phyloP scores from a whole-genome alignment of 1,140 invertebrate species.

The Parapsyche elsis region DNA sequence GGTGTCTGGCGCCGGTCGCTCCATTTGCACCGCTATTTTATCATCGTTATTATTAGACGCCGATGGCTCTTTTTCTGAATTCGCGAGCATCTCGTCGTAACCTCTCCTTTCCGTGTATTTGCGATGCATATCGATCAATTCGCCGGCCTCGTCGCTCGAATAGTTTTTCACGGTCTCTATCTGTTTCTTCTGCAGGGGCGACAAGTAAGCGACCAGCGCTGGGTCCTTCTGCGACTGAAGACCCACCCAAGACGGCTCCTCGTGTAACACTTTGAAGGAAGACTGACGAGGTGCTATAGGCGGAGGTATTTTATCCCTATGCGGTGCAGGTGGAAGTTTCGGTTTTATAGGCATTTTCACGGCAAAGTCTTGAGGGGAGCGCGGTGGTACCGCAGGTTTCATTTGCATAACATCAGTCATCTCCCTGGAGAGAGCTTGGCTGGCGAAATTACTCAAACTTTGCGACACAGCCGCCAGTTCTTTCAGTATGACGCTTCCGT shows the following conservation, averaged over 20 bases:
- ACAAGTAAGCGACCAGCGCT: constrained; percentile 73
- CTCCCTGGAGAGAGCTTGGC: constrained; percentile 22
- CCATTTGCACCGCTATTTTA: constrained; percentile 58
- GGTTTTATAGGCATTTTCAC: constrained; percentile 47
- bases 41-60: constrained; percentile 58
- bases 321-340: constrained; percentile 36
- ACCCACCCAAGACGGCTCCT: constrained; percentile 68
- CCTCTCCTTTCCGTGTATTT: constrained; percentile 74
- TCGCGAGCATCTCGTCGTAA: constrained; percentile 66
- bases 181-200: constrained; percentile 75
- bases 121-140: constrained; percentile 74
- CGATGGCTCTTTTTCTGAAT: constrained; percentile 57
- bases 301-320: constrained; percentile 57
- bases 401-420: not conserved
- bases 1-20: constrained; percentile 57
- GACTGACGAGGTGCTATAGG: constrained; percentile 62
- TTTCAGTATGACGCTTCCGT: constrained; percentile 73
- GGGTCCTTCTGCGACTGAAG: constrained; percentile 71
- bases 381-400: not conserved
- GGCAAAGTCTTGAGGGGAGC: constrained; percentile 32
- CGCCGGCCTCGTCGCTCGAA: constrained; percentile 67
- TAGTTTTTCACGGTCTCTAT: constrained; percentile 65
- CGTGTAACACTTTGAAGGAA: constrained; percentile 61
- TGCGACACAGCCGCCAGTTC: constrained; percentile 74
- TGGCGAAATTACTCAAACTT: constrained; percentile 65